These are phyloP conservation scores for Drosophila repletoides DNA, from an alignment of 1,140 invertebrate species.

Conservation along the genomic window DNA sequence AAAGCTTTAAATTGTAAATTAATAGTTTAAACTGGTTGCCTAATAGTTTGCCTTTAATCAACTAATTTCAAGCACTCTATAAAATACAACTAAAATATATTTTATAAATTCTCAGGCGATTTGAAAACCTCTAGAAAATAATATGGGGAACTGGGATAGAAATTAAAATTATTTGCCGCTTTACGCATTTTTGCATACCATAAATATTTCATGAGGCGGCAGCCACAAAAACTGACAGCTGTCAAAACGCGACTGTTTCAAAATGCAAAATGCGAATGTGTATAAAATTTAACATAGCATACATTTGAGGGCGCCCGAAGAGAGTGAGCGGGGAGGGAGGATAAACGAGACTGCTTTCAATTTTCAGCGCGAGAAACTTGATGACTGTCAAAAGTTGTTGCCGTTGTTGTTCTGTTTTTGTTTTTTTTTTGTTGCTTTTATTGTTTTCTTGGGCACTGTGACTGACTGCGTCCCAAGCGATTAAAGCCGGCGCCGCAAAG, in stretches of 20 bases:
- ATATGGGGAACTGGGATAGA: neutral
- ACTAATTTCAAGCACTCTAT: too few relatives aligned
- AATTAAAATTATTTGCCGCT: constrained; percentile 61
- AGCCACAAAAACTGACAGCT: constrained; percentile 71
- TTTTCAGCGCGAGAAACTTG: constrained; percentile 52
- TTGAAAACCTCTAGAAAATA: neutral
- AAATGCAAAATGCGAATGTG: constrained; percentile 46
- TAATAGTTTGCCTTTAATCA: too few relatives aligned
- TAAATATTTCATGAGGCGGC: constrained; percentile 77
- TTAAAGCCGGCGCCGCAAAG: constrained; percentile 25
- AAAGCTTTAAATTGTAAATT: too few relatives aligned
- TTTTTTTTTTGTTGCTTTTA: neutral
- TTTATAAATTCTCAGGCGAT: neutral
- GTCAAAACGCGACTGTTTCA: constrained; percentile 68
- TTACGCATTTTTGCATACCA: constrained; percentile 54
- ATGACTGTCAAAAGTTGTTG: constrained; percentile 50
- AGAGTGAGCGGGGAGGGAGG: neutral
- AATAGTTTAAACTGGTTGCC: too few relatives aligned
- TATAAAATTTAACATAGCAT: constrained; percentile 53
- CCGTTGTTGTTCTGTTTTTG: constrained; percentile 1
- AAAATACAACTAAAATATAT: neutral
- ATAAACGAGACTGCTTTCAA: constrained; percentile 25
- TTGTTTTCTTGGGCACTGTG: constrained; percentile 11
- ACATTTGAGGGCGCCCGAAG: constrained; percentile 27
- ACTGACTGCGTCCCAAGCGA: constrained; percentile 32